phyloP scores from a whole-genome alignment of 2,113 vertebrate species.

The mouse (Mus musculus) region GRCm39 chr5:139466001-139466500 shows the following conservation, averaged over 20 bases:
- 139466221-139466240: too few species aligned
- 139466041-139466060: neutral
- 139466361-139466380: neutral
- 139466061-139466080: neutral
- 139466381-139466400: neutral
- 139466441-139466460: neutral
- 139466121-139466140: neutral
- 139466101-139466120: neutral
- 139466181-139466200: neutral
- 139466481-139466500: neutral
- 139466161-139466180: neutral
- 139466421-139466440: neutral
- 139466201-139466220: neutral
- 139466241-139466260: neutral
- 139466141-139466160: neutral
- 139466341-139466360: too few species aligned
- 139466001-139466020: neutral
- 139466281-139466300: neutral
- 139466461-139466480: neutral
- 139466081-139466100: neutral
- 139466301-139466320: neutral
- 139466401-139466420: neutral
- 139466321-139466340: neutral
- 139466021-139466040: neutral
- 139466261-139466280: too few species aligned